These are phyloP conservation scores for Temnothorax longispinosus DNA, from an alignment of 1,140 invertebrate species.

Conservation along the genomic window DNA sequence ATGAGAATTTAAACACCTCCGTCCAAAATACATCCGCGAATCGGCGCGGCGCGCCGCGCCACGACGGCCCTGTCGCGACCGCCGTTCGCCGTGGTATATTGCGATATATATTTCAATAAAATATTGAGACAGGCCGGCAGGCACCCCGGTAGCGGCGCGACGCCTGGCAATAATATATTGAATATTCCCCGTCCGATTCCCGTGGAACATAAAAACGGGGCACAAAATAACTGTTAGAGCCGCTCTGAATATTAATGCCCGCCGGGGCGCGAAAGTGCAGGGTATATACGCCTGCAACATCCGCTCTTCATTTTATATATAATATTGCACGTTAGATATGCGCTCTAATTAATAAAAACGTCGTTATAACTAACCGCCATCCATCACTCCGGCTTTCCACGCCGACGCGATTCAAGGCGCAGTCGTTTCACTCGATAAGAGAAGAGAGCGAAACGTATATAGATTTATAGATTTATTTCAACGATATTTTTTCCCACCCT, in stretches of 20 bases:
- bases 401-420: slow-evolving; percentile 42
- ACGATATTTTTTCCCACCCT: slow-evolving; percentile 28
- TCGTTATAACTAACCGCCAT: slow-evolving; percentile 44
- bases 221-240: slow-evolving; percentile 77
- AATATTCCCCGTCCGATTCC: slow-evolving; percentile 75
- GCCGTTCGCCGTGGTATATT: slow-evolving; percentile 64
- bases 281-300: not conserved
- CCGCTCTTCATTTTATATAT: slow-evolving; percentile 19
- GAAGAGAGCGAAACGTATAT: slow-evolving; percentile 9
- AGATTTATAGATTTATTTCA: slow-evolving; percentile 53
- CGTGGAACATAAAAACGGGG: slow-evolving; percentile 71
- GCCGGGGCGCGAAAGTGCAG: slow-evolving; percentile 42
- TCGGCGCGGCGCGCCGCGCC: slow-evolving; percentile 29
- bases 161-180: slow-evolving; percentile 78
- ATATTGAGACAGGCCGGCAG: slow-evolving; percentile 78
- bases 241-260: slow-evolving; percentile 75
- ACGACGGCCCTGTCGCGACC: slow-evolving; percentile 63
- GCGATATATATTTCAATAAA: slow-evolving; percentile 81
- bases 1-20: slow-evolving; percentile 57
- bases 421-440: slow-evolving; percentile 39
- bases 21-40: slow-evolving; percentile 59
- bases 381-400: slow-evolving; percentile 38
- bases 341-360: slow-evolving; percentile 52
- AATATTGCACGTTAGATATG: slow-evolving; percentile 22
- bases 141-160: slow-evolving; percentile 56